Evolutionary conservation across 1,140 invertebrate species (phyloP).

Genomic region (Colletes gigas): DNA sequence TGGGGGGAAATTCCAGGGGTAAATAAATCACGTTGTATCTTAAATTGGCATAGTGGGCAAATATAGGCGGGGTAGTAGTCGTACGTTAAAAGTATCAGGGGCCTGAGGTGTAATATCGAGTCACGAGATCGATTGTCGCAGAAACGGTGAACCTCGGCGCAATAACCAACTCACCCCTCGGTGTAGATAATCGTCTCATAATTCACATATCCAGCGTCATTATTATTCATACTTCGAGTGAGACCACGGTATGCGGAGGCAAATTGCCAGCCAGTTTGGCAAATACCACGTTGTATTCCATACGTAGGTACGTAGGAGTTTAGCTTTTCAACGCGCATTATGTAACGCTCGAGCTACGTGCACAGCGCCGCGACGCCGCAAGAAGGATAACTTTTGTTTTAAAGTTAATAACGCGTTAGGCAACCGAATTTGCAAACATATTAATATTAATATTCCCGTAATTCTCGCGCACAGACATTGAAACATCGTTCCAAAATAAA

Average conservation of each 20-base stretch:
- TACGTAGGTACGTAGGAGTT: constrained; percentile 41
- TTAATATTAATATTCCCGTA: neutral
- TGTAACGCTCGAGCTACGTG: constrained; percentile 39
- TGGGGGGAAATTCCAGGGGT: neutral
- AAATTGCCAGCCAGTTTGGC: constrained; percentile 59
- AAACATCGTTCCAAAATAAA: neutral
- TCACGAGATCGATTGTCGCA: constrained; percentile 49
- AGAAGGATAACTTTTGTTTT: constrained; percentile 56
- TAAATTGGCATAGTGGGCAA: neutral
- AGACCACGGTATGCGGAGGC: constrained; percentile 56
- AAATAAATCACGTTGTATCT: neutral
- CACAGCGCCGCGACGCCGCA: constrained; percentile 14
- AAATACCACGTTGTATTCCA: constrained; percentile 40
- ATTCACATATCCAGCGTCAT: constrained; percentile 63
- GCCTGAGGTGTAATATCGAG: constrained; percentile 33
- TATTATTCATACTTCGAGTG: constrained; percentile 65
- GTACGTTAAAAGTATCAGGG: constrained; percentile 18
- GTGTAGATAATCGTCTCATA: constrained; percentile 64
- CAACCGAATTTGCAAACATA: constrained; percentile 37
- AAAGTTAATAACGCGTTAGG: constrained; percentile 56
- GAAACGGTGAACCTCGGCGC: constrained; percentile 30
- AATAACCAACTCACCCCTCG: constrained; percentile 48
- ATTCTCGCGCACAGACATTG: too few species aligned
- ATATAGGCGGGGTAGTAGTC: neutral
- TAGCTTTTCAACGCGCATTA: constrained; percentile 57